These are phyloP conservation scores for Leucophenga varia DNA, from an alignment of 1,140 invertebrate species.

Conservation along the genomic window DNA sequence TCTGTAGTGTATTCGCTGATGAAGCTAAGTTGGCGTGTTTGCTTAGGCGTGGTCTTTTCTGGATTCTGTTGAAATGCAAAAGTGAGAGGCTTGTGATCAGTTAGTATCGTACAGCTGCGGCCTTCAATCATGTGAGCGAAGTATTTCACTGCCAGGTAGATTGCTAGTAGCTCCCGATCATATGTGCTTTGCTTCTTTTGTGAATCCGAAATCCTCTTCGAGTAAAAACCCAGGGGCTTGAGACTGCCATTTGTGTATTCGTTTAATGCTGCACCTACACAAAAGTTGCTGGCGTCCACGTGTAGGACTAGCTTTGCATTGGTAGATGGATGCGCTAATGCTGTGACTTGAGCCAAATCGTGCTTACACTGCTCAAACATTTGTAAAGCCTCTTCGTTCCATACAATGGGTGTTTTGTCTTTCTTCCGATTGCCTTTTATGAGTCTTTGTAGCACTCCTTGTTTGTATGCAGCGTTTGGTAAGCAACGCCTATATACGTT, in stretches of 20 bases:
- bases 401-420: constrained; percentile 1
- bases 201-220: not conserved
- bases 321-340: not conserved
- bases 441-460: no score
- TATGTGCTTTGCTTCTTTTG: constrained; percentile 39
- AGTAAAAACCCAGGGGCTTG: not conserved
- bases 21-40: constrained; percentile 38
- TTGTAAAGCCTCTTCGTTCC: not conserved
- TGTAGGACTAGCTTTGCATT: constrained; percentile 1
- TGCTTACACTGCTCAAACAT: no score
- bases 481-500: constrained; percentile 4
- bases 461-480: no score
- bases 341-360: not conserved
- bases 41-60: constrained; percentile 25
- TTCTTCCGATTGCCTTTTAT: no score
- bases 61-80: constrained; percentile 28
- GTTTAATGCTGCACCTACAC: not conserved
- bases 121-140: constrained; percentile 46
- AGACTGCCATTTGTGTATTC: not conserved
- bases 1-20: constrained; percentile 50
- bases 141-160: constrained; percentile 37
- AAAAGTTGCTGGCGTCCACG: not conserved
- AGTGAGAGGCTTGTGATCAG: constrained; percentile 56
- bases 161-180: constrained; percentile 50
- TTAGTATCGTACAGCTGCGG: constrained; percentile 38